Evolutionary conservation across 1,140 invertebrate genomes (phyloP).

Genomic region (Atta cephalotes): DNA sequence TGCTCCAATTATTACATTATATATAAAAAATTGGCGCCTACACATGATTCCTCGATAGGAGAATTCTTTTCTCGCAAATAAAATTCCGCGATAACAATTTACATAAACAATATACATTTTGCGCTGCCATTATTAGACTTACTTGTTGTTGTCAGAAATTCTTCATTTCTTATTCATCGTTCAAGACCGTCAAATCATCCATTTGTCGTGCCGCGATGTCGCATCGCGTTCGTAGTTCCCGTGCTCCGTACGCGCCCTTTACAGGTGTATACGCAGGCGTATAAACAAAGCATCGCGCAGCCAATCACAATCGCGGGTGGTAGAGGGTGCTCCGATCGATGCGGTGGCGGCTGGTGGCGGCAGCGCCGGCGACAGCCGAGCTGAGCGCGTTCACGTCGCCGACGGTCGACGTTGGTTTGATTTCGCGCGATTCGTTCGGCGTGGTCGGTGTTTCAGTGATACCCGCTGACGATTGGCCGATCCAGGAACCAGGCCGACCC

Average conservation of each 20-base stretch:
- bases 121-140: background rate
- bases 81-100: background rate
- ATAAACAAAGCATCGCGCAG: background rate
- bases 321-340: slow-evolving; percentile 79
- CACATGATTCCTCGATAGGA: no score
- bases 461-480: no score
- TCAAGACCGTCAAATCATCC: background rate
- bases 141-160: no score
- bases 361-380: no score
- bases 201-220: background rate
- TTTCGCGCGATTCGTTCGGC: no score
- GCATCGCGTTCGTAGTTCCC: no score
- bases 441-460: no score
- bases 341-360: slow-evolving; percentile 51
- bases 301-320: slow-evolving; percentile 61
- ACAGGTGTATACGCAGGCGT: slow-evolving; percentile 37
- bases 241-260: slow-evolving; percentile 12
- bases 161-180: background rate
- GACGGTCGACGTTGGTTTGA: no score
- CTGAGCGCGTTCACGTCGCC: no score
- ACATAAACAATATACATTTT: background rate
- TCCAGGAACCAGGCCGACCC: no score
- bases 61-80: background rate
- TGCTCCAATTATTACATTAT: background rate
- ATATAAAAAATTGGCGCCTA: background rate